phyloP scores from a whole-genome alignment of 2,797 vertebrate genomes.

The Lagorchestes hirsutus region DNA sequence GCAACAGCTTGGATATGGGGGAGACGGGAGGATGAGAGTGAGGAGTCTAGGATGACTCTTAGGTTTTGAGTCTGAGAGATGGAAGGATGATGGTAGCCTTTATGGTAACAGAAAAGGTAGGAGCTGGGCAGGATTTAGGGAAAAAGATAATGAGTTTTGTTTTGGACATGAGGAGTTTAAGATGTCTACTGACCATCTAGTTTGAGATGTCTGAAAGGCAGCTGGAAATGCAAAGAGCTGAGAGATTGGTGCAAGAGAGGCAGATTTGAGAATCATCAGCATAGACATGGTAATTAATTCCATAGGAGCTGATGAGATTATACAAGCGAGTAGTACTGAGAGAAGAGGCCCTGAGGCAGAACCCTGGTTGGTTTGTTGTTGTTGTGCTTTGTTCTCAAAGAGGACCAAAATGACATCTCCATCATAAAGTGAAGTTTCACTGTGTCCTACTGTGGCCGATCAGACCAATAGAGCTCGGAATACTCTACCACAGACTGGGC shows the following conservation, averaged over 20 bases:
- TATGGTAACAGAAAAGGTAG: not conserved
- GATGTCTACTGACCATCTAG: not conserved
- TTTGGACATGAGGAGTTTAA: not conserved
- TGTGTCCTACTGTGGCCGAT: too few species aligned
- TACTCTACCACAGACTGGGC: too few species aligned
- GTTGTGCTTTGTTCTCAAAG: too few species aligned
- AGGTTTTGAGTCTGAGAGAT: not conserved
- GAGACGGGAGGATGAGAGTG: not conserved
- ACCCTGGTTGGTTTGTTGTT: not conserved
- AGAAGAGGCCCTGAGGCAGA: not conserved
- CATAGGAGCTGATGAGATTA: not conserved
- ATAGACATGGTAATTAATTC: not conserved
- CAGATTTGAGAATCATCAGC: not conserved
- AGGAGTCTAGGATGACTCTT: not conserved
- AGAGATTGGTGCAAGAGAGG: not conserved
- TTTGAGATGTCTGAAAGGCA: not conserved
- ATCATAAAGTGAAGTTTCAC: too few species aligned
- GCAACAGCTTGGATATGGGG: not conserved
- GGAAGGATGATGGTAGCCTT: not conserved
- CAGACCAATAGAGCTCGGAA: too few species aligned
- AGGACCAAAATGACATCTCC: too few species aligned
- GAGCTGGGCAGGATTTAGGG: not conserved
- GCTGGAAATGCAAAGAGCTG: not conserved
- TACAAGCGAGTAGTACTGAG: not conserved
- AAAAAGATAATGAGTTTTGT: not conserved